Percentiles rank a stretch among this genome's conserved stretches.
These are phyloP conservation scores for Trachelus stipa DNA, from an alignment of 2,888 invertebrate genomes.

Conservation along the genomic window DNA sequence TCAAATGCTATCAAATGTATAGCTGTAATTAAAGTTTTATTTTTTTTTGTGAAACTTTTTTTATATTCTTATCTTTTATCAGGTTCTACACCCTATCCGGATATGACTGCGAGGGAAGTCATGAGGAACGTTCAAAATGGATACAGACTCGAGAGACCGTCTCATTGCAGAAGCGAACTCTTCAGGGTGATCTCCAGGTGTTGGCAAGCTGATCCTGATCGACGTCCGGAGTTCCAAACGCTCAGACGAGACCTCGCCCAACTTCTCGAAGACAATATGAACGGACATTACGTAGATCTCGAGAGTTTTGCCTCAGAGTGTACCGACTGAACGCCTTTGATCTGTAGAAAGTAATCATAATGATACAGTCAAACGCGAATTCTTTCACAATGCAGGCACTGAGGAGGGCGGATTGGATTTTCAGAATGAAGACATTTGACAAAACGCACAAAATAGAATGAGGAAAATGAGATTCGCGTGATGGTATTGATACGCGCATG, in stretches of 20 bases:
- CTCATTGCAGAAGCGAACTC: constrained; percentile 80
- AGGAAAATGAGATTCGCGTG: neutral
- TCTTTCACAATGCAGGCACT: neutral
- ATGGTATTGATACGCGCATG: neutral
- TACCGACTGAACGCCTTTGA: constrained; percentile 62
- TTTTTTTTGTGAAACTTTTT: neutral
- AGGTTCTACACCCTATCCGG: constrained; percentile 90
- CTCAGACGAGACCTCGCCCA: constrained; percentile 72
- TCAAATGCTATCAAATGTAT: no score
- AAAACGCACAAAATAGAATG: neutral
- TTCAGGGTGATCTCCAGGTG: constrained; percentile 74
- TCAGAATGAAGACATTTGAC: neutral
- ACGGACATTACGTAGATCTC: constrained; percentile 77
- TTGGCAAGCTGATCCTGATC: constrained; percentile 78
- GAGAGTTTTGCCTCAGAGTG: constrained; percentile 77
- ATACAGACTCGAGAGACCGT: constrained; percentile 81
- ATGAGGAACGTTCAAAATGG: constrained; percentile 83
- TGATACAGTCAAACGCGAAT: neutral
- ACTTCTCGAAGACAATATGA: constrained; percentile 73
- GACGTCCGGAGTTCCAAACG: constrained; percentile 79
- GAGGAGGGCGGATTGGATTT: neutral
- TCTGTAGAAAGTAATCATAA: neutral
- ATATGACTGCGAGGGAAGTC: constrained; percentile 86
- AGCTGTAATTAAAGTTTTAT: neutral
- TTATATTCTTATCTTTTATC: constrained; percentile 32